These are phyloP conservation scores for Caradrina kadenii DNA, from an alignment of 2,888 invertebrate species.

Conservation along the genomic window DNA sequence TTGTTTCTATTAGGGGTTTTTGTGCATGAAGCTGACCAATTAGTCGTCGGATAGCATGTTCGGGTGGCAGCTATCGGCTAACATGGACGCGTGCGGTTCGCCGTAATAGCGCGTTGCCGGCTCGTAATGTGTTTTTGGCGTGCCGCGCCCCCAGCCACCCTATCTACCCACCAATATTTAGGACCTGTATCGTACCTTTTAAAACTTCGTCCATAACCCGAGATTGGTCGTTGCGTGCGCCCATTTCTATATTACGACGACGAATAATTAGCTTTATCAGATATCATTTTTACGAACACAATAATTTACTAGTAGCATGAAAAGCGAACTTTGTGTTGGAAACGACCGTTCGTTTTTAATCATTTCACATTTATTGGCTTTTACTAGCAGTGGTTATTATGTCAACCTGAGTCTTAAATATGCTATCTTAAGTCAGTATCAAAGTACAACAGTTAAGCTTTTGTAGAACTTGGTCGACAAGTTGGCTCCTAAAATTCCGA, in stretches of 20 bases:
- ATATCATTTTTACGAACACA: conserved; percentile 82
- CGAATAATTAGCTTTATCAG: conserved; percentile 86
- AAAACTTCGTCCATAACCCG: conserved; percentile 82
- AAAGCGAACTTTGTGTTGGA: conserved; percentile 75
- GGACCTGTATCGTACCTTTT: conserved; percentile 82
- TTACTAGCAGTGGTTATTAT: conserved; percentile 18
- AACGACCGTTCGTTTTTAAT: conserved; percentile 62
- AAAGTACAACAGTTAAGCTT: conserved; percentile 12
- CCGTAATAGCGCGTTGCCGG: conserved; percentile 87
- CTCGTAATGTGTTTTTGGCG: conserved; percentile 88
- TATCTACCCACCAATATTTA: conserved; percentile 85
- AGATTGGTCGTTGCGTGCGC: conserved; percentile 86
- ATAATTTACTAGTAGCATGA: conserved; percentile 83
- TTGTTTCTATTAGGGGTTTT: conserved; percentile 85
- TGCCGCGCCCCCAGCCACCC: conserved; percentile 84
- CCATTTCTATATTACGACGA: conserved; percentile 82
- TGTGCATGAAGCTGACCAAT: conserved; percentile 86
- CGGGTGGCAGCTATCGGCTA: conserved; percentile 83
- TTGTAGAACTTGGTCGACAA: conserved; percentile 6
- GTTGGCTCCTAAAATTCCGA: conserved; percentile 61
- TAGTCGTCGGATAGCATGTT: conserved; percentile 87
- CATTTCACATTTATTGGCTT: conserved; percentile 50
- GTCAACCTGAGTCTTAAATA: conserved; percentile 13
- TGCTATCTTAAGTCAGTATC: not conserved
- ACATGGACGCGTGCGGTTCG: conserved; percentile 85